These are phyloP conservation scores for Gymnocypris eckloni DNA, from an alignment of 2,797 vertebrate species.

Conservation along the genomic window DNA sequence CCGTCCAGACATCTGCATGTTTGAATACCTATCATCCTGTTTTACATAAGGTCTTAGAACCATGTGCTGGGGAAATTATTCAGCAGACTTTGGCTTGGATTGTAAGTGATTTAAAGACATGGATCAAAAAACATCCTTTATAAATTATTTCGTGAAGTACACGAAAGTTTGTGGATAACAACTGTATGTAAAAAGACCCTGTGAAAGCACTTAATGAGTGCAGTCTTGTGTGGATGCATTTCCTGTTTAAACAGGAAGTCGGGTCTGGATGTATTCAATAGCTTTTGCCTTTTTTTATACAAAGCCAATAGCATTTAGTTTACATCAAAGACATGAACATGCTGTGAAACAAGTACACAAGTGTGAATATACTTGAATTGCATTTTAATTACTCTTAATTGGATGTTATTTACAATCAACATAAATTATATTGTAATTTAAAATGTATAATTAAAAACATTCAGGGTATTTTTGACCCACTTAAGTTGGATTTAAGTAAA, in stretches of 20 bases:
- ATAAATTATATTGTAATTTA: not conserved
- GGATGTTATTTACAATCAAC: not conserved
- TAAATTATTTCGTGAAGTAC: slow-evolving; percentile 2
- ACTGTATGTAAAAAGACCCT: not conserved
- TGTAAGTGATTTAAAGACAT: slow-evolving; percentile 2
- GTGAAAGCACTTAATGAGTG: not conserved
- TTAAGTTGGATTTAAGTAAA: not conserved
- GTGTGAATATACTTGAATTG: not conserved
- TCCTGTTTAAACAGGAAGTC: not conserved
- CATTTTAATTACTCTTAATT: not conserved
- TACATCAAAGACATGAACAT: not conserved
- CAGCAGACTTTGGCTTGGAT: not conserved
- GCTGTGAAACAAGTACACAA: not conserved
- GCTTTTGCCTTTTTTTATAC: not conserved
- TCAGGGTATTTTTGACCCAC: too few relatives aligned
- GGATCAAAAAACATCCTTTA: not conserved
- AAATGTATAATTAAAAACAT: not conserved
- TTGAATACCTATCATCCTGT: not conserved
- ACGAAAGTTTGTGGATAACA: not conserved
- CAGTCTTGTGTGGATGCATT: not conserved
- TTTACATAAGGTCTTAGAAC: not conserved
- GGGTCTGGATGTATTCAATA: not conserved
- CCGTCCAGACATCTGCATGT: slow-evolving; percentile 8
- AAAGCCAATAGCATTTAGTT: not conserved
- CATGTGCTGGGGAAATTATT: slow-evolving; percentile 10